Conservation (phyloP, 2,797 vertebrate genomes). For the Pipistrellus kuhlii region DNA sequence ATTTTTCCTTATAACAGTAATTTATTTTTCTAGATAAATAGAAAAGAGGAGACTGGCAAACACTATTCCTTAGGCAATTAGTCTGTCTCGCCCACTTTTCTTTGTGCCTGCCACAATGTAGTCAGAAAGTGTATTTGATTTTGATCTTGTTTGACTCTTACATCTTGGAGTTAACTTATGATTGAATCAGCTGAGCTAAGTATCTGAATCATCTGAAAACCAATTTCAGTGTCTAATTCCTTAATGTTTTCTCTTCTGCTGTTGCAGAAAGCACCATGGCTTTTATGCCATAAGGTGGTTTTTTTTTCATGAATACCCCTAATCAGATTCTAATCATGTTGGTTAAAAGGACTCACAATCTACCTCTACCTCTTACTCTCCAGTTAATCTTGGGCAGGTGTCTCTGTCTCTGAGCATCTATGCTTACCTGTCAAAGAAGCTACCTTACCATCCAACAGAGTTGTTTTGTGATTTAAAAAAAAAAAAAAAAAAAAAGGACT, state of each 20-base stretch:
- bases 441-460: neutral
- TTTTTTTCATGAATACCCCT: neutral
- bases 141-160: neutral
- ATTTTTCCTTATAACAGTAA: conserved; percentile 33
- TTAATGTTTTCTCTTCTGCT: conserved; percentile 22
- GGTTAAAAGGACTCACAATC: neutral
- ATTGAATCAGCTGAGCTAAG: neutral
- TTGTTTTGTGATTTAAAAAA: neutral
- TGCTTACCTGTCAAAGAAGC: neutral
- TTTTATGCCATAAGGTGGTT: neutral
- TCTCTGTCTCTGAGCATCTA: neutral
- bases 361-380: neutral
- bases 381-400: neutral
- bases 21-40: conserved; percentile 35
- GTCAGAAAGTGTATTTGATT: conserved; percentile 32
- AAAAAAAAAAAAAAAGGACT: too few relatives aligned
- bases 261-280: neutral
- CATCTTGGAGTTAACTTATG: conserved; percentile 1
- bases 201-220: neutral
- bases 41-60: conserved; percentile 23
- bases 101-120: neutral
- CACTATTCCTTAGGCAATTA: neutral
- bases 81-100: conserved; percentile 28
- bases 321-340: neutral
- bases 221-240: neutral